These are phyloP conservation scores for Cardiocondyla obscurior DNA, from an alignment of 1,140 invertebrate species.

Conservation along the genomic window DNA sequence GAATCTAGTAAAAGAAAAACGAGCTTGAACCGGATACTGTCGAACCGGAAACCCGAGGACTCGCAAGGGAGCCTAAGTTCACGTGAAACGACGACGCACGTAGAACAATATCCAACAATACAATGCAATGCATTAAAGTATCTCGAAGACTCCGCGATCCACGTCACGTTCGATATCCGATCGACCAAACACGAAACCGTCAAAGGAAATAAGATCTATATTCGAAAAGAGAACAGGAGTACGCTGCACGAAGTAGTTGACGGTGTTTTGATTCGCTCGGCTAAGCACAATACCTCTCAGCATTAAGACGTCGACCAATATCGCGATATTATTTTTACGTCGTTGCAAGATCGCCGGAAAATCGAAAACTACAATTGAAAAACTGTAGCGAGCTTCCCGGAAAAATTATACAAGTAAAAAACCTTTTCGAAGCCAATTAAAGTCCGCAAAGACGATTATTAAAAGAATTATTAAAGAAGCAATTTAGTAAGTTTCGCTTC, in stretches of 20 bases:
- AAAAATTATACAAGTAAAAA: not conserved
- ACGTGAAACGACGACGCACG: not conserved
- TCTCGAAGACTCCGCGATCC: not conserved
- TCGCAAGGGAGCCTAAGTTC: not conserved
- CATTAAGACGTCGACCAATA: not conserved
- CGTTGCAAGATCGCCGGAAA: not conserved
- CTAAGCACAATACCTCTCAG: constrained; percentile 19
- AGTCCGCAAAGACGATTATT: too few relatives aligned
- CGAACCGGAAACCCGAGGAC: not conserved
- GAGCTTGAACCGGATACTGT: not conserved
- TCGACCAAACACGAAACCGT: constrained; percentile 19
- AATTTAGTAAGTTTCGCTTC: not conserved
- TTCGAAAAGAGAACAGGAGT: not conserved
- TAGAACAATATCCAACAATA: constrained; percentile 25
- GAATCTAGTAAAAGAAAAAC: too few relatives aligned
- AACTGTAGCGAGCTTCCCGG: not conserved
- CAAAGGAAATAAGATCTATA: constrained; percentile 40
- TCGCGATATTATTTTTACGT: not conserved
- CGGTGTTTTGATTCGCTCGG: constrained; percentile 16
- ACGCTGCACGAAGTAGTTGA: not conserved
- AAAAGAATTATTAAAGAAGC: too few relatives aligned
- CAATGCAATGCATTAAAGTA: not conserved
- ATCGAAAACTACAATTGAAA: not conserved
- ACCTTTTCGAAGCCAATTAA: not conserved
- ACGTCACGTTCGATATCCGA: not conserved